phyloP scores from a whole-genome alignment of 2,797 vertebrate genomes.

The Pogoniulus pusillus region DNA sequence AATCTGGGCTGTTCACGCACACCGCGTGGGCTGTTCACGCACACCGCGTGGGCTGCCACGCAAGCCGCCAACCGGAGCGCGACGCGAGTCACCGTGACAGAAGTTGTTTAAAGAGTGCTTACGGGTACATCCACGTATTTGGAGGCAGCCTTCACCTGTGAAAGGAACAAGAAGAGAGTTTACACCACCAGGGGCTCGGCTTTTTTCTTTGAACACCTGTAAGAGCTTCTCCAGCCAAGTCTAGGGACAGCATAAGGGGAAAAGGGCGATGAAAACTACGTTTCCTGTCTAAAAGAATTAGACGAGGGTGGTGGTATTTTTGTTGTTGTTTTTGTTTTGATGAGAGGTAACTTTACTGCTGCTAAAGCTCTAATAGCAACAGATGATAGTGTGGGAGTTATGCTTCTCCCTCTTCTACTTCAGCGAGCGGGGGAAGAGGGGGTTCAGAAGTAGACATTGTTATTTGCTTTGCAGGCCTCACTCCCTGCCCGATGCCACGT shows the following conservation, averaged over 20 bases:
- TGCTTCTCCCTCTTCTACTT: slow-evolving; percentile 33
- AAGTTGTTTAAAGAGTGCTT: slow-evolving; percentile 82
- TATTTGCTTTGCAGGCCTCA: neutral
- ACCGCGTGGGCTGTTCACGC: slow-evolving; percentile 21
- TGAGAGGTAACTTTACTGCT: slow-evolving; percentile 47
- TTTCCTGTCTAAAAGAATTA: slow-evolving; percentile 21
- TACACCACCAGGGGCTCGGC: neutral
- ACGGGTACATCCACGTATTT: slow-evolving; percentile 99
- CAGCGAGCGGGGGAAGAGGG: slow-evolving; percentile 32
- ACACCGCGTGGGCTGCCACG: slow-evolving; percentile 9
- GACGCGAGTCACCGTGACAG: slow-evolving; percentile 48
- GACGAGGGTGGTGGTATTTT: neutral
- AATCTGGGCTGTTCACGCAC: neutral
- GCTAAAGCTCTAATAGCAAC: slow-evolving; percentile 61
- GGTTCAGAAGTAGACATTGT: slow-evolving; percentile 30
- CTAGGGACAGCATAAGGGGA: neutral
- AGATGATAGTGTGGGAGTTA: slow-evolving; percentile 52
- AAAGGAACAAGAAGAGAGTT: slow-evolving; percentile 70
- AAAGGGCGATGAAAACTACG: slow-evolving; percentile 12
- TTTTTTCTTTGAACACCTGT: neutral
- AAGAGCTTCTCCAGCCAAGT: slow-evolving; percentile 22
- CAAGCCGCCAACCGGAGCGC: slow-evolving; percentile 32
- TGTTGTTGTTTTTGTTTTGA: slow-evolving; percentile 48
- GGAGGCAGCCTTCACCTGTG: slow-evolving; percentile 98
- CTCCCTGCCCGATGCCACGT: slow-evolving; percentile 4